Conservation (phyloP, 2,888 invertebrate genomes). For the Furcula furcula region DNA sequence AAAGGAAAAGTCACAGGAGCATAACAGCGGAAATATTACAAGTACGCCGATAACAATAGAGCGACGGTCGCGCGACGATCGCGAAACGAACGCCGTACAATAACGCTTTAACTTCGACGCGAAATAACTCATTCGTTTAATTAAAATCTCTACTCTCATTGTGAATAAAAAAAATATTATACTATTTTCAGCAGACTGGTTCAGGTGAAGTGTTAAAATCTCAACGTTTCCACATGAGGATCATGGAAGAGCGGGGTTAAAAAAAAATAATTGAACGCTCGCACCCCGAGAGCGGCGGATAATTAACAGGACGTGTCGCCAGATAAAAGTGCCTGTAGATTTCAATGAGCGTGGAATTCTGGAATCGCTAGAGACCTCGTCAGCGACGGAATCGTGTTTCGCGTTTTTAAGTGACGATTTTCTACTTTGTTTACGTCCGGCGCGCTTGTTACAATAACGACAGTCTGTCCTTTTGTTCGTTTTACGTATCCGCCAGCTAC, state of each 20-base stretch:
- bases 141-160: slow-evolving; percentile 63
- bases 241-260: slow-evolving; percentile 61
- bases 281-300: slow-evolving; percentile 70
- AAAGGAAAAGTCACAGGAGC: slow-evolving; percentile 40
- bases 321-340: slow-evolving; percentile 74
- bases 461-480: slow-evolving; percentile 42
- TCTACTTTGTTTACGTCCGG: slow-evolving; percentile 60
- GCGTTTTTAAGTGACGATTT: slow-evolving; percentile 66
- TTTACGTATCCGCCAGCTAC: slow-evolving; percentile 34
- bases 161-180: slow-evolving; percentile 56
- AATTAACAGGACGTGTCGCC: slow-evolving; percentile 80
- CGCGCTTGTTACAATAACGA: slow-evolving; percentile 50
- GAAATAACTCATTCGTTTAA: slow-evolving; percentile 69
- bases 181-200: slow-evolving; percentile 69
- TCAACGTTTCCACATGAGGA: slow-evolving; percentile 76
- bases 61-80: slow-evolving; percentile 19
- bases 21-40: slow-evolving; percentile 45
- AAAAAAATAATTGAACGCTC: slow-evolving; percentile 78
- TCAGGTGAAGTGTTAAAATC: slow-evolving; percentile 80
- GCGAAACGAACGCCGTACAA: slow-evolving; percentile 32
- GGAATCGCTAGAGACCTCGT: slow-evolving; percentile 53
- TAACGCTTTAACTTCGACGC: slow-evolving; percentile 39
- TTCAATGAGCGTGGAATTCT: slow-evolving; percentile 66
- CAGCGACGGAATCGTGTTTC: slow-evolving; percentile 49
- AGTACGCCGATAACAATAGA: slow-evolving; percentile 39